phyloP scores from a whole-genome alignment of 2,888 invertebrate species.

The Ormia ochracea region DNA sequence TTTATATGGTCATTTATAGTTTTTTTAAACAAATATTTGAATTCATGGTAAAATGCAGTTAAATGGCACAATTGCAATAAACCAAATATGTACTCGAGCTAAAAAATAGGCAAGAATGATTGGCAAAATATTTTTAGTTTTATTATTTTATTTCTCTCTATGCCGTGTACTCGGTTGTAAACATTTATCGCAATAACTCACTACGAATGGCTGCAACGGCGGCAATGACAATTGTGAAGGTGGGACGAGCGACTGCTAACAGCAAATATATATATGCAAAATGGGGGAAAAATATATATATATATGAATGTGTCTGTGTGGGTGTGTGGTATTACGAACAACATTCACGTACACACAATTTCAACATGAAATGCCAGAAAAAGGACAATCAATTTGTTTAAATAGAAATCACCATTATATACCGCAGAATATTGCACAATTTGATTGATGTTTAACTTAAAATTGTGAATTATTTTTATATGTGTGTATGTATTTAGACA shows the following conservation, averaged over 20 bases:
- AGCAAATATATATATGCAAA: background rate
- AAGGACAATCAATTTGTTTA: conserved; percentile 3
- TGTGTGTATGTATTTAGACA: conserved; percentile 22
- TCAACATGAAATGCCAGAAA: too few relatives aligned
- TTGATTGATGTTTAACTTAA: conserved; percentile 25
- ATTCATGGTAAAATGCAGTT: conserved; percentile 18
- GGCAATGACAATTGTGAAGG: conserved; percentile 8
- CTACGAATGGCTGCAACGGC: conserved; percentile 8
- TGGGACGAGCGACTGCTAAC: background rate
- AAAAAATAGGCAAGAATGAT: conserved; percentile 3
- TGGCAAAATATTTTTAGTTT: background rate
- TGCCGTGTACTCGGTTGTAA: conserved; percentile 7
- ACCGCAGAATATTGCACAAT: conserved; percentile 17
- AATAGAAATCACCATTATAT: background rate
- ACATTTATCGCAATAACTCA: conserved; percentile 47
- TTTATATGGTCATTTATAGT: conserved; percentile 3
- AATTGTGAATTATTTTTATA: conserved; percentile 10
- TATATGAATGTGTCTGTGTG: too few relatives aligned
- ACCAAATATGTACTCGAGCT: background rate
- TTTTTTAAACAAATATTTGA: conserved; percentile 26
- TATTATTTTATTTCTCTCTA: background rate
- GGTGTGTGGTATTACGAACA: too few relatives aligned
- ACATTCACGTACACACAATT: too few relatives aligned
- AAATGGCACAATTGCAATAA: conserved; percentile 36
- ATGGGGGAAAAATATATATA: background rate